Conservation (phyloP, 2,797 vertebrate genomes). For the Alectoris magna region DNA sequence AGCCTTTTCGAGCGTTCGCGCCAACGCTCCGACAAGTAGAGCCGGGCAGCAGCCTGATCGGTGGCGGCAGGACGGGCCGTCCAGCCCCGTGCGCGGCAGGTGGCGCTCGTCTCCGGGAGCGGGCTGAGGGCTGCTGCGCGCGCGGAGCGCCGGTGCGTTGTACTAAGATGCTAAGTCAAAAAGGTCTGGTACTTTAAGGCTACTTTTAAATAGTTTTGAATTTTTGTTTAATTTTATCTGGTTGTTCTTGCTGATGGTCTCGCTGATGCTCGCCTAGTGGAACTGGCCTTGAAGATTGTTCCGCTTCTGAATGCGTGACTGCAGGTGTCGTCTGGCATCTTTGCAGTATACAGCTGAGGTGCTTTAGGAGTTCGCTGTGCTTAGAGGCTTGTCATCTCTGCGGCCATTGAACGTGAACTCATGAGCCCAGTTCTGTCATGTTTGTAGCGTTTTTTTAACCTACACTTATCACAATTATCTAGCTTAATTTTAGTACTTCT, state of each 20-base stretch:
- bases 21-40: not conserved
- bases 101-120: not conserved
- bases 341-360: too few relatives aligned
- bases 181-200: too few relatives aligned
- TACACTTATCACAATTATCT: not conserved
- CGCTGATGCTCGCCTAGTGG: rapidly evolving
- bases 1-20: not conserved
- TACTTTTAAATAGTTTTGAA: rapidly evolving
- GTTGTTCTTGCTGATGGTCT: rapidly evolving
- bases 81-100: too few relatives aligned
- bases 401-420: rapidly evolving
- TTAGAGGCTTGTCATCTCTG: not conserved
- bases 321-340: not conserved
- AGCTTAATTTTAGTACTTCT: not conserved
- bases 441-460: not conserved
- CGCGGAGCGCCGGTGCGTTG: too few relatives aligned
- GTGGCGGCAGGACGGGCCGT: too few relatives aligned
- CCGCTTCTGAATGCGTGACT: rapidly evolving
- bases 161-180: not conserved
- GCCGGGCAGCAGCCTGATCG: not conserved
- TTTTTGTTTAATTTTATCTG: not conserved
- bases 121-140: too few relatives aligned
- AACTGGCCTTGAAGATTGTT: not conserved
- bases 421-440: rapidly evolving
- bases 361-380: not conserved